Evolutionary conservation across 2,113 vertebrate species (phyloP), one percentile per base, ranked within the genome.

Genomic region (Salminus brasiliensis): DNA sequence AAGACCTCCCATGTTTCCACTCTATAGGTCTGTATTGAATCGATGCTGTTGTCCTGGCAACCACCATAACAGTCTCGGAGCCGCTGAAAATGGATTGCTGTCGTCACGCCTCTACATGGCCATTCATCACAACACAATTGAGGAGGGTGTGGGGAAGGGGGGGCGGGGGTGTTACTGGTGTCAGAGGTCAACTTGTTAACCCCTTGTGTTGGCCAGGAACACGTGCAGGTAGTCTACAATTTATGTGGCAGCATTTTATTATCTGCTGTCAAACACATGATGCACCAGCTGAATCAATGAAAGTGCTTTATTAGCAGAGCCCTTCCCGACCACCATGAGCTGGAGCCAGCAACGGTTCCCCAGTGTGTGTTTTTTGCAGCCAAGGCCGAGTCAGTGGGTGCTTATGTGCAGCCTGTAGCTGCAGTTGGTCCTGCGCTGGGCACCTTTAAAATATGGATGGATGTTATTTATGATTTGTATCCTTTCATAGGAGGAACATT

Each of bases 181-280:
- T 89, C 86, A 90, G 66, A 59, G 63, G 87, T 90, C 85, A 83
- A 76, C 77, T 83, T 88, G 87, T 90, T 88, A 89, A 90, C 49
- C 80, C 67, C 30, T 32, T 29, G 36, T 36, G 53, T 21, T 5
- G 34, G 80, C 65, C 76, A 16, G 63, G 60, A 30, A 30, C 29
- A 25, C 34, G 57, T 49, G 34, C 66, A 73, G 74, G 29, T 15
- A 36, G 27, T 21, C 66, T 80, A 66, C 27, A 85, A 79, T 81
- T 83, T 80, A 75, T 79, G 43, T 78, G 70, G 85, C 87, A 81
- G 53, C 23, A 59, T n/a, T 53, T 80, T 85, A 85, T 86, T 80
- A 62, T 68, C 41, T 29, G 43, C 70, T 74, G 68, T 68, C 68
- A 80, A 75, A 79, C 69, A 39, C 66, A 72, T 86, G 77, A 90